These are phyloP conservation scores for Anthopleura sola DNA, from an alignment of 64 coral and sea anemone species.

Conservation along the genomic window DNA sequence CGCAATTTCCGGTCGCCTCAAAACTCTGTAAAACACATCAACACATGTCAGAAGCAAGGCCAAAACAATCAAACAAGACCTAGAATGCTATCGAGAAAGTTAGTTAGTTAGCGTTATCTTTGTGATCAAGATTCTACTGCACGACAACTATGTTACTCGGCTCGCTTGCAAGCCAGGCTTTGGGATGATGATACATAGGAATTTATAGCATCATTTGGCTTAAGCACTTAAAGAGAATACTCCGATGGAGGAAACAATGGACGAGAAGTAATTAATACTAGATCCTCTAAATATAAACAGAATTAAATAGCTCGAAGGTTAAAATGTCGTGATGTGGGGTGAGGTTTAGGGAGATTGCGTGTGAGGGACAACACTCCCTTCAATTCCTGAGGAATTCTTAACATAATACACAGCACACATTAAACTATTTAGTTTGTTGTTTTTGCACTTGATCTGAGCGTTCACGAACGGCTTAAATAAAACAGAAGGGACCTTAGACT, in stretches of 20 bases:
- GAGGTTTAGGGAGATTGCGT: neutral
- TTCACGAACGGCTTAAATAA: neutral
- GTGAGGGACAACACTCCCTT: neutral
- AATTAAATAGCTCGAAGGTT: neutral
- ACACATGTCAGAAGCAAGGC: constrained; percentile 15
- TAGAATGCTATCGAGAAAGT: neutral
- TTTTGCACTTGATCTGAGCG: neutral
- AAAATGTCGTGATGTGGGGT: neutral
- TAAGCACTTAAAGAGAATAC: constrained; percentile 4
- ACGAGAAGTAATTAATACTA: neutral
- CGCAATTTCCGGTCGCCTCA: neutral
- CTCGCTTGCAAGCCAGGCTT: neutral
- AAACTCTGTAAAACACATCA: neutral
- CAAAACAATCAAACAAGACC: neutral
- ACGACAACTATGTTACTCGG: neutral
- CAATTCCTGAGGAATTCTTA: neutral
- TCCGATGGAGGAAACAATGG: neutral
- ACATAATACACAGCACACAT: neutral
- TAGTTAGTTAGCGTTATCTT: neutral
- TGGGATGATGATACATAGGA: neutral
- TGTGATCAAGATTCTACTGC: neutral
- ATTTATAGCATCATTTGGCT: neutral
- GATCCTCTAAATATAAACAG: neutral
- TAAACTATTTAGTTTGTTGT: neutral
- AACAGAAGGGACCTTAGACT: neutral